Conservation (phyloP, 2,113 vertebrate genomes). For the Macquaria australasica region DNA sequence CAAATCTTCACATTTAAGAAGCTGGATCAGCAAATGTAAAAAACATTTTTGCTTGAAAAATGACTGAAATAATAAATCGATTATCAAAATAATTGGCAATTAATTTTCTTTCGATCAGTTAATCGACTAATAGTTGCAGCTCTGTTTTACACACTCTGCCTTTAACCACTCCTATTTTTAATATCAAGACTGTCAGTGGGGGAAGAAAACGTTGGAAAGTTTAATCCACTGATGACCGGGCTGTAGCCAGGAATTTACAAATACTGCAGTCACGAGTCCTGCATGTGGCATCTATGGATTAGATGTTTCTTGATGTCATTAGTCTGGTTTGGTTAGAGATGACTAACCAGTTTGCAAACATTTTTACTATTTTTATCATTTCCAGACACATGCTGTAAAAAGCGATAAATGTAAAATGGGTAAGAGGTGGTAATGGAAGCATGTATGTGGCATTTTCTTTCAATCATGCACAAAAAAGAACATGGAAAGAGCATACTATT, state of each 20-base stretch:
- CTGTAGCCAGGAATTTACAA: conserved; percentile 2
- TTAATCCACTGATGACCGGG: neutral
- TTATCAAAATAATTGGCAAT: too few relatives aligned
- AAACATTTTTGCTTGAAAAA: too few relatives aligned
- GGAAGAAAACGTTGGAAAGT: neutral
- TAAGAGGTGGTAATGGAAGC: neutral
- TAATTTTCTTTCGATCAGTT: too few relatives aligned
- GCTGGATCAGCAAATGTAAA: too few relatives aligned
- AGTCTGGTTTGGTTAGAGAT: neutral
- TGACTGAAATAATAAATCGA: too few relatives aligned
- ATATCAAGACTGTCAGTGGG: neutral
- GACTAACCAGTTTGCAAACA: neutral
- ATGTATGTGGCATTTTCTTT: neutral
- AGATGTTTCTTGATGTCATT: neutral
- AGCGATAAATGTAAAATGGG: neutral
- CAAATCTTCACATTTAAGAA: too few relatives aligned
- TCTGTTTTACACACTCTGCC: neutral
- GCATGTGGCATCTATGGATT: conserved; percentile 9
- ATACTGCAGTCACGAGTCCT: conserved; percentile 11
- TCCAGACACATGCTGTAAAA: neutral
- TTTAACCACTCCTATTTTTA: neutral
- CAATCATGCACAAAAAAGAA: neutral
- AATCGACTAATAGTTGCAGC: too few relatives aligned
- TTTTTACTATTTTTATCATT: neutral
- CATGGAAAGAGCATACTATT: too few relatives aligned